These are phyloP conservation scores for Limnodromus scolopaceus DNA, from an alignment of 2,797 vertebrate genomes.

Conservation along the genomic window DNA sequence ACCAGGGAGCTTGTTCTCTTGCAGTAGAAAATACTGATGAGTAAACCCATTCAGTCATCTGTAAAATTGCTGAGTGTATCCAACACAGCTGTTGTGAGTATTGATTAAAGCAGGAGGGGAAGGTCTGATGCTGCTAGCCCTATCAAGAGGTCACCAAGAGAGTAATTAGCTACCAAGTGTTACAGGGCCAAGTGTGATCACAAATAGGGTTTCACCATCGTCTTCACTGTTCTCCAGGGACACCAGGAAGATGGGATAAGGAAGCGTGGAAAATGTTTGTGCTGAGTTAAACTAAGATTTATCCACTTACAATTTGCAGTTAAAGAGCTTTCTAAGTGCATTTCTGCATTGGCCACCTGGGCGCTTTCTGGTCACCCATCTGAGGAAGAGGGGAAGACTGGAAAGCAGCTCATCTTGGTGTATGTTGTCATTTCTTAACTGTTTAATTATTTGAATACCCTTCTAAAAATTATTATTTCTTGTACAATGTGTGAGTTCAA, in stretches of 20 bases:
- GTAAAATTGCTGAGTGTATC: constrained; percentile 41
- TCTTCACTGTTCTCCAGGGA: constrained; percentile 4
- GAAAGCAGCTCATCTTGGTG: background rate
- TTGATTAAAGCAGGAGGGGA: constrained; percentile 30
- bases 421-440: background rate
- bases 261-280: constrained; percentile 37
- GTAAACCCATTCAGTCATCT: constrained; percentile 29
- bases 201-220: constrained; percentile 37
- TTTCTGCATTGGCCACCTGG: constrained; percentile 47
- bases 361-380: background rate
- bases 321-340: constrained; percentile 44
- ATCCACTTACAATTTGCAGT: constrained; percentile 16
- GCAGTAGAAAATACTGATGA: constrained; percentile 39
- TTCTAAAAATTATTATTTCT: background rate
- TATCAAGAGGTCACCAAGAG: constrained; percentile 53
- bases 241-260: background rate
- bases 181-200: constrained; percentile 26
- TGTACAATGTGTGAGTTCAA: background rate
- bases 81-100: constrained; percentile 23
- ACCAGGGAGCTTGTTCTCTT: background rate
- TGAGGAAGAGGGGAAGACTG: background rate
- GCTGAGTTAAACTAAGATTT: constrained; percentile 57
- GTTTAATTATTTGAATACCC: background rate
- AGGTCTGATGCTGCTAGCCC: background rate
- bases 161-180: constrained; percentile 43